phyloP scores from a whole-genome alignment of 37 sponge, comb jelly and placozoan species.

The Beroe forskalii region DNA sequence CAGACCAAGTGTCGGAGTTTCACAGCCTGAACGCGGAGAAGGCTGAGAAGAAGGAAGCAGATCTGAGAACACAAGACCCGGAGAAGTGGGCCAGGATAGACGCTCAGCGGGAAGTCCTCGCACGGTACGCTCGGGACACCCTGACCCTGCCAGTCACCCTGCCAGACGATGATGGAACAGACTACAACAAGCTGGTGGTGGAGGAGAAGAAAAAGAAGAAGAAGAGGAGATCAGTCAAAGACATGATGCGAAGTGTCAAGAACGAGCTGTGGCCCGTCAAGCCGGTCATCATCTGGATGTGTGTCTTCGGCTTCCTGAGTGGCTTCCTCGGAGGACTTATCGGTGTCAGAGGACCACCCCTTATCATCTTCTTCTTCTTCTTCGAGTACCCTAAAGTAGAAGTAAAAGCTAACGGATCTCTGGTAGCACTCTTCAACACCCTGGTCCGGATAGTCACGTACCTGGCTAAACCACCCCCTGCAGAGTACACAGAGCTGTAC shows the following conservation, averaged over 20 bases:
- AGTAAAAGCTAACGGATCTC: conserved; percentile 35
- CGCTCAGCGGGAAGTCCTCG: background rate
- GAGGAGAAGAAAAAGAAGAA: background rate
- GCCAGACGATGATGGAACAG: background rate
- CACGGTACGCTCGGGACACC: background rate
- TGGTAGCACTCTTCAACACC: conserved; percentile 19
- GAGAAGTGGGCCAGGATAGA: background rate
- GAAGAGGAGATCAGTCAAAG: background rate
- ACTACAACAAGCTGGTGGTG: background rate
- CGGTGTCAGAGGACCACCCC: conserved; percentile 42
- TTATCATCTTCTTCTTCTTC: conserved; percentile 55
- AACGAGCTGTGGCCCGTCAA: background rate
- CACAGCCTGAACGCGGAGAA: background rate
- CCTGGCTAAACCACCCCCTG: conserved; percentile 22
- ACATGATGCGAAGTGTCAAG: background rate
- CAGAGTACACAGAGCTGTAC: background rate
- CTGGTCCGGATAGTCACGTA: conserved; percentile 29
- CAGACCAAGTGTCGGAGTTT: background rate
- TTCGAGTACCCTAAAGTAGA: conserved; percentile 1
- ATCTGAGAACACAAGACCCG: background rate
- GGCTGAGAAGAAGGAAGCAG: background rate
- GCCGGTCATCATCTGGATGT: conserved; percentile 9
- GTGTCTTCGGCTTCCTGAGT: background rate
- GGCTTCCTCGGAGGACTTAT: conserved; percentile 52
- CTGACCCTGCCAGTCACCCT: background rate